phyloP scores from a whole-genome alignment of 2,888 invertebrate genomes.

The Dicycla oo region DNA sequence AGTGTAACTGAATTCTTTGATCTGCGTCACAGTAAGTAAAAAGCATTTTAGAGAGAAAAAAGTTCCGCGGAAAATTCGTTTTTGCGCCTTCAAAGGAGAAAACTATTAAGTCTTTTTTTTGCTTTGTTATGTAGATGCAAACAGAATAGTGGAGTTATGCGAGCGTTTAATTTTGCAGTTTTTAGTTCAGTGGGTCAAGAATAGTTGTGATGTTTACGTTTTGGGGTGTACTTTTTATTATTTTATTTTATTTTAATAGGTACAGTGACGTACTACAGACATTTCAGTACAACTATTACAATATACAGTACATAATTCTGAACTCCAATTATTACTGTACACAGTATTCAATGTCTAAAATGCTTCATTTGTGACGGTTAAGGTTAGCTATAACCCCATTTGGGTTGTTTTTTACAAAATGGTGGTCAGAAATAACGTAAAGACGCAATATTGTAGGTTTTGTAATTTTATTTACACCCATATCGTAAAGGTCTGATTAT shows the following conservation, averaged over 20 bases:
- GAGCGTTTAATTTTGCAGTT: slow-evolving; percentile 60
- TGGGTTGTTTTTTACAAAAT: no score
- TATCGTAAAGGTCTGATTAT: no score
- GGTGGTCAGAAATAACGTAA: neutral
- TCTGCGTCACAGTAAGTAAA: slow-evolving; percentile 74
- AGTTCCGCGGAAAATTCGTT: slow-evolving; percentile 74
- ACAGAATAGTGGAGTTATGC: slow-evolving; percentile 62
- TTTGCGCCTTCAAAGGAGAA: slow-evolving; percentile 66
- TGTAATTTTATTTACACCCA: no score
- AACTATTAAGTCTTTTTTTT: slow-evolving; percentile 72
- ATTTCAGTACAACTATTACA: no score
- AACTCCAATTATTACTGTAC: no score
- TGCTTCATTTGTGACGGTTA: no score
- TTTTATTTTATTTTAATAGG: no score
- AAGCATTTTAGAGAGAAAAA: slow-evolving; percentile 74
- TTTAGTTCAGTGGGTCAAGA: slow-evolving; percentile 44
- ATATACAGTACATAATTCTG: no score
- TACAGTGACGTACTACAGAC: no score
- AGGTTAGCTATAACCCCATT: no score
- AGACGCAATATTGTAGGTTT: neutral
- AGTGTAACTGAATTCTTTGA: slow-evolving; percentile 77
- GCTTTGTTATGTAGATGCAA: slow-evolving; percentile 64
- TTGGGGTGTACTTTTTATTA: no score
- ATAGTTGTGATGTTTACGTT: neutral
- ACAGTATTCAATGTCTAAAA: no score